phyloP scores from a whole-genome alignment of 1,140 invertebrate genomes.

The Camponotus floridanus region DNA sequence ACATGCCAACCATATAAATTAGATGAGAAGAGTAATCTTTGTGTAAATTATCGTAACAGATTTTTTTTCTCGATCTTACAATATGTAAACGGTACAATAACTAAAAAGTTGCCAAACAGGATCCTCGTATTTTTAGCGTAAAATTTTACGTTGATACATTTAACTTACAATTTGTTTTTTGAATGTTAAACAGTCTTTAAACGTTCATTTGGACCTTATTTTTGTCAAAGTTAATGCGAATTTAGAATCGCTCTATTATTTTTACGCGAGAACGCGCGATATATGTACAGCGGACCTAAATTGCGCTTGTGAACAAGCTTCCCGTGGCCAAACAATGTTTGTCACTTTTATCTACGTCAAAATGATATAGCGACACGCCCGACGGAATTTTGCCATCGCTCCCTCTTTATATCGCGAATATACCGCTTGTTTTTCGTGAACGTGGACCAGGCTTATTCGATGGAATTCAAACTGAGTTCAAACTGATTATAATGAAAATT shows the following conservation, averaged over 20 bases:
- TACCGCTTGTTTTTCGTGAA: slow-evolving; percentile 52
- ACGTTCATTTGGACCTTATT: neutral
- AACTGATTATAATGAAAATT: slow-evolving; percentile 44
- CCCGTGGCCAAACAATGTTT: slow-evolving; percentile 8
- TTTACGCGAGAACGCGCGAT: neutral
- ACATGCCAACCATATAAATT: neutral
- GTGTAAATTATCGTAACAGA: neutral
- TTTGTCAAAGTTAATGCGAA: neutral
- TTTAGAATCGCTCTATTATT: slow-evolving; percentile 2
- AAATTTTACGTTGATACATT: neutral
- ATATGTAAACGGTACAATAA: neutral
- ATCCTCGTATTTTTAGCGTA: neutral
- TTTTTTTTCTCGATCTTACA: neutral
- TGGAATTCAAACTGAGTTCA: slow-evolving; percentile 42
- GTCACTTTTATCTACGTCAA: neutral
- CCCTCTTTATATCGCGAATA: slow-evolving; percentile 33
- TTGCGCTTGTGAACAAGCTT: neutral
- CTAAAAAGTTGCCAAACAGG: neutral
- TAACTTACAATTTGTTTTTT: neutral
- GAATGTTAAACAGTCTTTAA: neutral
- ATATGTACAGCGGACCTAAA: neutral
- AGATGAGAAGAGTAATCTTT: slow-evolving; percentile 8
- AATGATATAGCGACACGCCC: neutral
- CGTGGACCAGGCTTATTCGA: slow-evolving; percentile 26
- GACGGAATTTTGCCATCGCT: neutral